A percentile compares a stretch with the other conserved stretches of the same genome.
These are phyloP conservation scores for Sarcophaga rosellei DNA, from an alignment of 2,888 invertebrate species.

Conservation along the genomic window DNA sequence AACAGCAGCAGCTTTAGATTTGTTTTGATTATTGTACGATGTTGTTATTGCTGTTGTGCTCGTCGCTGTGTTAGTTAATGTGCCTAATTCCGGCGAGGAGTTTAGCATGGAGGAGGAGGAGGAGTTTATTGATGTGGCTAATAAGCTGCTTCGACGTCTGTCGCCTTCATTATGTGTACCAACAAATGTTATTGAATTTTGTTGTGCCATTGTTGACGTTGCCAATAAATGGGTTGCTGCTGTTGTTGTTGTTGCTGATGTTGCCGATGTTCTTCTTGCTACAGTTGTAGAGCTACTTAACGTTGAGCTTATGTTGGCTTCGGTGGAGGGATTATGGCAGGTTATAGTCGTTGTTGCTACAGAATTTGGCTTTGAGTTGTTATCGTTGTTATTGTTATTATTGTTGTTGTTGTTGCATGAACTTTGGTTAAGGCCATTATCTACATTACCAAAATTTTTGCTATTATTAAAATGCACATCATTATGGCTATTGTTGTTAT, in stretches of 20 bases:
- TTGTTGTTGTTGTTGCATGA: slow-evolving; percentile 9
- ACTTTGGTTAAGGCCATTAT: slow-evolving; percentile 52
- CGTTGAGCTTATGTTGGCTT: slow-evolving; percentile 17
- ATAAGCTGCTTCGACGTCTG: slow-evolving; percentile 4
- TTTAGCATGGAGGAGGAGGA: neutral
- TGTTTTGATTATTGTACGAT: slow-evolving; percentile 29
- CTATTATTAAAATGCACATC: slow-evolving; percentile 48
- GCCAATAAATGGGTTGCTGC: slow-evolving; percentile 33
- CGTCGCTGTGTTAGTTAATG: slow-evolving; percentile 30
- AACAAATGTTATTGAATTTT: slow-evolving; percentile 55
- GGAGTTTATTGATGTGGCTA: slow-evolving; percentile 4
- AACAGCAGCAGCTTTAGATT: slow-evolving; percentile 5
- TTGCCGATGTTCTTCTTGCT: neutral
- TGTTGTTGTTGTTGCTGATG: slow-evolving; percentile 24
- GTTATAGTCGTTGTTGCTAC: neutral
- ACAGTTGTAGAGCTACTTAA: neutral
- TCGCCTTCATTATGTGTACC: slow-evolving; percentile 39
- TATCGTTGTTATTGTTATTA: slow-evolving; percentile 6
- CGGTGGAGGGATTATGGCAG: neutral
- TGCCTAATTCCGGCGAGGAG: slow-evolving; percentile 1
- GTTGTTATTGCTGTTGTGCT: slow-evolving; percentile 13
- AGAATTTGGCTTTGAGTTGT: slow-evolving; percentile 36
- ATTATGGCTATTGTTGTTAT: slow-evolving; percentile 24
- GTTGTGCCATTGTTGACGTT: slow-evolving; percentile 45
- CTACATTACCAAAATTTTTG: slow-evolving; percentile 52